Evolutionary conservation across 2,888 invertebrate genomes (phyloP).

Genomic region (Druceiella hillmani): DNA sequence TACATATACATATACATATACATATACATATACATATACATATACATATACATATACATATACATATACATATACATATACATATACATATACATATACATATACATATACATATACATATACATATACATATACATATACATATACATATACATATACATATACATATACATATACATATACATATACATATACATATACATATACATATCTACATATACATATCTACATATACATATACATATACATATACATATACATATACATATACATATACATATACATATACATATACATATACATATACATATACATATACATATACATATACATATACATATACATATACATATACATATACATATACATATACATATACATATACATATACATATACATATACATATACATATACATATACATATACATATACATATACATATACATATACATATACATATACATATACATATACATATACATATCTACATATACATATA

Average conservation of each 20-base stretch:
- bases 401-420: constrained; percentile 1
- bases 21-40: constrained; percentile 1
- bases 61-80: constrained; percentile 1
- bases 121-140: constrained; percentile 1
- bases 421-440: constrained; percentile 1
- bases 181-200: constrained; percentile 1
- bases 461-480: constrained; percentile 1
- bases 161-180: constrained; percentile 1
- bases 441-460: constrained; percentile 1
- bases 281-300: constrained; percentile 1
- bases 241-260: background rate
- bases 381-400: constrained; percentile 1
- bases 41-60: constrained; percentile 1
- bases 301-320: constrained; percentile 1
- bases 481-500: background rate
- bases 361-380: constrained; percentile 1
- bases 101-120: constrained; percentile 1
- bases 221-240: background rate
- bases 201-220: no score
- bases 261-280: constrained; percentile 1
- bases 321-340: constrained; percentile 1
- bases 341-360: constrained; percentile 1
- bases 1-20: constrained; percentile 1
- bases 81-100: constrained; percentile 1
- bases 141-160: constrained; percentile 1